Base-by-base conservation (phyloP, 1,140 invertebrate species). In the Venustaconcha ellipsiformis region DNA sequence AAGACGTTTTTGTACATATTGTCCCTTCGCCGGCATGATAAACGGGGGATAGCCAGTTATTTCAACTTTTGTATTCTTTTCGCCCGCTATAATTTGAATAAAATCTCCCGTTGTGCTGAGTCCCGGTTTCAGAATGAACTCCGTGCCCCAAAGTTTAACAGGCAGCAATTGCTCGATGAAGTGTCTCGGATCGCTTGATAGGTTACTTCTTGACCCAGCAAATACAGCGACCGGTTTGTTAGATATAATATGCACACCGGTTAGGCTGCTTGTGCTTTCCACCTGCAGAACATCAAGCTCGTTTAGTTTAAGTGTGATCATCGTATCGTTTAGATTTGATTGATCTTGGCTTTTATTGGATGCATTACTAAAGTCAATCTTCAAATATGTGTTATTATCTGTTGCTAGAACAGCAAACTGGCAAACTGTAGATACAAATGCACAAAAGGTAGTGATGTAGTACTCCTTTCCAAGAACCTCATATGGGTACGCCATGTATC, bases 381-480 rank as follows among this genome's bases (percentile, higher is more conserved):
- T 55, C n/a, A 77, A 65, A 3, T 17, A 17, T 18, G 75, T 77
- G 30, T 30, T 30, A 56, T 72, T 56, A 5, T 59, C 37, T 14
- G 68, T 55, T 2, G 70, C 68, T 14, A 66, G 65, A 18, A 77
- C 58, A 23, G 70, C 69, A 37, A 77, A 72, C 58, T 77, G 75
- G 37, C 75, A 77, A 11, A 57, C 15, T 17, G 70, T 70, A 11
- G 70, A 70, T 6, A 77, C n/a, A 11, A 48, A 48, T n/a, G 69
- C 57, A 72, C 75, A 77, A n/a, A 72, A 77, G 4, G 75, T 77
- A 20, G 58, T 48, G 14, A 77, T 64, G 48, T 72, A 72, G 26
- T 77, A 77, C 55, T 77, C 75, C n/a, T 26, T 67, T 1, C 75
- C 75, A 37, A 77, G 66, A 17, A 67, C 20, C 14, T 71, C 57